Evolutionary conservation across 2,113 vertebrate genomes (phyloP).

Genomic region (Phylloscopus trochilus): DNA sequence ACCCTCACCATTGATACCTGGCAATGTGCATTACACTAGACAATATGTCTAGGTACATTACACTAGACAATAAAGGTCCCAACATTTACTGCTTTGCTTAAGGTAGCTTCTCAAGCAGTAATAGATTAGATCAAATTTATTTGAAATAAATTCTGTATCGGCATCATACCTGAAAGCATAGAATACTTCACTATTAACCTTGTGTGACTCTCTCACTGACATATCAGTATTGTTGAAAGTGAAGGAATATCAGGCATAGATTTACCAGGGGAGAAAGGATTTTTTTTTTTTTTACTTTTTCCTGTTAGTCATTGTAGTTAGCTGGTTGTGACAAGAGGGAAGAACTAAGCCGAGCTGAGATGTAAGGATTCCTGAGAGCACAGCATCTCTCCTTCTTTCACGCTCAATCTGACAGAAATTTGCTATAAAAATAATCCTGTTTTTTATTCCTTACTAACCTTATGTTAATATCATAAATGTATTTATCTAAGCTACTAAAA

Average conservation of each 20-base stretch:
- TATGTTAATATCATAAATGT: neutral
- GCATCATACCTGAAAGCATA: neutral
- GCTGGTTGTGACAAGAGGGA: neutral
- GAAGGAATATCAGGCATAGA: neutral
- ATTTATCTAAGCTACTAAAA: neutral
- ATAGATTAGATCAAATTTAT: neutral
- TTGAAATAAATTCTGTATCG: neutral
- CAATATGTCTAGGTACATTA: neutral
- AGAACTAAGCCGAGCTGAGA: neutral
- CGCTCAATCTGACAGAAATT: neutral
- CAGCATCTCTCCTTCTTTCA: neutral
- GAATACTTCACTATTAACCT: neutral
- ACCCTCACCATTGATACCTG: neutral
- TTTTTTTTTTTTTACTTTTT: neutral
- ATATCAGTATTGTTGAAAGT: neutral
- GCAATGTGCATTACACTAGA: neutral
- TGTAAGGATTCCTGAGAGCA: neutral
- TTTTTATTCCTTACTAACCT: neutral
- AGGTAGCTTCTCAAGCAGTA: neutral
- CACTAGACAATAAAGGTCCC: neutral
- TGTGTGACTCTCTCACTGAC: neutral
- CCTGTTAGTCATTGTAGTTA: neutral
- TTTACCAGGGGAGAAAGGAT: neutral
- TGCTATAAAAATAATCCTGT: rapidly evolving
- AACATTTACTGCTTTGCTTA: neutral